Evolutionary conservation across 2,888 invertebrate species (phyloP).

Genomic region (Agrochola macilenta): DNA sequence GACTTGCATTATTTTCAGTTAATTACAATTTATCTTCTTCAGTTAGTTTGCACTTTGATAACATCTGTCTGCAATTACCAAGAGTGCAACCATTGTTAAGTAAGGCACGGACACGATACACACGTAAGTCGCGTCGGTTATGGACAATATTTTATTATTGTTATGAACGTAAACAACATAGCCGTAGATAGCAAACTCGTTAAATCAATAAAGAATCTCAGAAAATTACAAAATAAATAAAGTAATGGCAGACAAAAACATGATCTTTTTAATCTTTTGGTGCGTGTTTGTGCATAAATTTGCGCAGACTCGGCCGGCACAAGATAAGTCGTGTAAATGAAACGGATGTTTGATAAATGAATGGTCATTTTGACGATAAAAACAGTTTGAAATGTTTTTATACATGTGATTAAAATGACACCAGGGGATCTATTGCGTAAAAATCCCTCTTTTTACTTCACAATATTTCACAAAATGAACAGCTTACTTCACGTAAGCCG

Average conservation of each 20-base stretch:
- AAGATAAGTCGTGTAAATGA: conserved; percentile 22
- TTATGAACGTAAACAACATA: conserved; percentile 10
- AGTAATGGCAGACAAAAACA: conserved; percentile 18
- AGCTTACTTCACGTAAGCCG: too few species aligned
- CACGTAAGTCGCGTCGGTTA: not conserved
- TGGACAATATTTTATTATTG: not conserved
- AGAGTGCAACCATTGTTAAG: not conserved
- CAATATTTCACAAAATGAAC: too few species aligned
- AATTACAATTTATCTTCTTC: not conserved
- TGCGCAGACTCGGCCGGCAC: conserved; percentile 1
- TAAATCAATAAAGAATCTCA: conserved; percentile 15
- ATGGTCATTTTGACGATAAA: conserved; percentile 2
- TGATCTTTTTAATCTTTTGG: conserved; percentile 30
- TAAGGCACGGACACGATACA: not conserved
- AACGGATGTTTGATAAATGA: conserved; percentile 13
- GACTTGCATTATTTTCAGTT: not conserved
- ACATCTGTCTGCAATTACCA: not conserved
- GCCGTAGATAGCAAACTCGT: not conserved
- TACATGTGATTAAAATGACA: not conserved
- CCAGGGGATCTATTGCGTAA: too few species aligned
- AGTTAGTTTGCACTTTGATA: not conserved
- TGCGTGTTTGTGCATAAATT: conserved; percentile 56
- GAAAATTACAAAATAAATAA: conserved; percentile 26
- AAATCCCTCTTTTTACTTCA: too few species aligned
- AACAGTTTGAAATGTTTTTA: not conserved